Conservation (phyloP, 2,888 invertebrate species). For the Agonopterix alstromeriana region DNA sequence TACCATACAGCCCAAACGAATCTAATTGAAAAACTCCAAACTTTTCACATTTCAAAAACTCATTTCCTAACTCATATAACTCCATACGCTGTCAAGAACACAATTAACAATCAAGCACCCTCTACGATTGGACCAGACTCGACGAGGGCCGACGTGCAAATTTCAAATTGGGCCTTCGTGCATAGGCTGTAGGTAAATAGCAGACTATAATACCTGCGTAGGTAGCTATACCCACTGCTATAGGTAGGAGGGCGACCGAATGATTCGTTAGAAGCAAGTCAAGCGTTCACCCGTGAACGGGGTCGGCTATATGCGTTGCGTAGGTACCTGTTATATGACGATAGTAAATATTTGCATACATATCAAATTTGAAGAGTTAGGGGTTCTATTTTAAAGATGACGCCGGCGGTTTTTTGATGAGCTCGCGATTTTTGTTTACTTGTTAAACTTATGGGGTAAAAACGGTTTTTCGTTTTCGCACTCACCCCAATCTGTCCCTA, state of each 20-base stretch:
- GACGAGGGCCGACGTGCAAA: conserved; percentile 36
- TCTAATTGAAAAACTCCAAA: too few relatives aligned
- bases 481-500: conserved; percentile 31
- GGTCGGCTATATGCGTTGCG: conserved; percentile 41
- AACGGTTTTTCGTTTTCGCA: conserved; percentile 12
- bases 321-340: conserved; percentile 55
- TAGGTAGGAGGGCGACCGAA: conserved; percentile 38
- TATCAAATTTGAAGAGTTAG: conserved; percentile 49
- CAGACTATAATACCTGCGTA: conserved; percentile 26
- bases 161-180: conserved; percentile 52
- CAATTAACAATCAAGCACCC: conserved; percentile 56
- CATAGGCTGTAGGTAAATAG: conserved; percentile 49
- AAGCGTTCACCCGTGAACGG: conserved; percentile 67
- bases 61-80: background rate
- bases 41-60: background rate
- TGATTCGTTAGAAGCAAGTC: conserved; percentile 67
- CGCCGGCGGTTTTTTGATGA: conserved; percentile 1
- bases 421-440: background rate
- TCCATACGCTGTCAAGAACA: conserved; percentile 45
- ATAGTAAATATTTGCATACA: conserved; percentile 73
- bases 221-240: conserved; percentile 20
- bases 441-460: background rate
- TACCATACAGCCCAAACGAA: too few relatives aligned
- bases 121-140: conserved; percentile 33
- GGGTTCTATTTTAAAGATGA: conserved; percentile 26